A percentile compares a stretch with the other conserved stretches of the same genome.
Conservation (phyloP, 2,888 invertebrate species). For the Gnatocerus cornutus region DNA sequence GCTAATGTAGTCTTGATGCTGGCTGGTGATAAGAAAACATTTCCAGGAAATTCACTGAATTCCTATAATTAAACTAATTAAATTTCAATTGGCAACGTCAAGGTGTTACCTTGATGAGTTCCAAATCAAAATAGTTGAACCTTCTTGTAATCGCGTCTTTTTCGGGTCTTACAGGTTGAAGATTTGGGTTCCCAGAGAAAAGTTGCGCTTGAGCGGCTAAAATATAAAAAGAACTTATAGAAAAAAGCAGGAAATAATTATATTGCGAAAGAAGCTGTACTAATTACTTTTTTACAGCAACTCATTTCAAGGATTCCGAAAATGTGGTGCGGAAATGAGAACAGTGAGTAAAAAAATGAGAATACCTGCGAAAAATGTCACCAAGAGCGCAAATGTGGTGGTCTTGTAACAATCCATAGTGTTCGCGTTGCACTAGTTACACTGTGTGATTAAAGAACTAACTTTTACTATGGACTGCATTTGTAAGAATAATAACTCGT, state of each 20-base stretch:
- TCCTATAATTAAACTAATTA: conserved; percentile 54
- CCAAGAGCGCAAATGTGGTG: conserved; percentile 11
- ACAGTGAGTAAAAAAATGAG: conserved; percentile 7
- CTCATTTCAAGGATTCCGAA: conserved; percentile 23
- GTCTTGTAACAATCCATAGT: conserved; percentile 14
- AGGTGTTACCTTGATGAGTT: conserved; percentile 63
- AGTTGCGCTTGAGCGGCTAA: conserved; percentile 36
- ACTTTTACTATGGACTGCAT: conserved; percentile 41
- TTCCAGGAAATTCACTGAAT: conserved; percentile 68
- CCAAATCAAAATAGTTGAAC: conserved; percentile 67
- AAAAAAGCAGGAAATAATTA: neutral
- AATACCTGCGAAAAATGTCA: conserved; percentile 30
- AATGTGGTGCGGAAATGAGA: conserved; percentile 15
- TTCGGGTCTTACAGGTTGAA: conserved; percentile 42
- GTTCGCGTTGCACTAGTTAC: conserved; percentile 30
- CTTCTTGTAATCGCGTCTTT: conserved; percentile 47
- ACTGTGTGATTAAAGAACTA: conserved; percentile 25
- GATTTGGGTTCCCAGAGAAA: conserved; percentile 20
- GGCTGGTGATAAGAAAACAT: conserved; percentile 79
- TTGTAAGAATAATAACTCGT: conserved; percentile 41
- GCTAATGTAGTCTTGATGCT: conserved; percentile 78
- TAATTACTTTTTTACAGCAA: conserved; percentile 34
- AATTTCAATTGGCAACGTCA: conserved; percentile 2
- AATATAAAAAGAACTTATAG: conserved; percentile 1
- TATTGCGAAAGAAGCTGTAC: conserved; percentile 17